These are phyloP conservation scores for Pecten maximus DNA, from an alignment of 2,888 invertebrate genomes.

Conservation along the genomic window DNA sequence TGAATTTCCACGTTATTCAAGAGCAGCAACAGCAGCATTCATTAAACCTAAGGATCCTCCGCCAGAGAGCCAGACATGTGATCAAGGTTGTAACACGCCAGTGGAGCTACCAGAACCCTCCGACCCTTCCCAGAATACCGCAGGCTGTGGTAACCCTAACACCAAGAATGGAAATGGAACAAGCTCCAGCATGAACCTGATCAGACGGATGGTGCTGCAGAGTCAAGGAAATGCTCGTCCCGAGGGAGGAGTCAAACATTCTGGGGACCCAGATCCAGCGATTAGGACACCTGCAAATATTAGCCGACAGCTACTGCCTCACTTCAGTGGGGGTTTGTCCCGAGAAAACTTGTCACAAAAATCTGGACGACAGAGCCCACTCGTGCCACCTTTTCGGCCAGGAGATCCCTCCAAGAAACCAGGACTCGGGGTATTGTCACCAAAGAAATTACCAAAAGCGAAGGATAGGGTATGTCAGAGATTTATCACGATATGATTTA, in stretches of 20 bases:
- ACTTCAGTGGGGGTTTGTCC: conserved; percentile 35
- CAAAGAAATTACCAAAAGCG: not conserved
- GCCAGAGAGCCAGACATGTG: conserved; percentile 41
- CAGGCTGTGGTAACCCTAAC: not conserved
- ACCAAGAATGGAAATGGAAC: not conserved
- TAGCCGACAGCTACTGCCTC: conserved; percentile 47
- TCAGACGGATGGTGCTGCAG: conserved; percentile 7
- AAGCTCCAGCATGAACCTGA: conserved; percentile 34
- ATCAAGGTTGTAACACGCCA: conserved; percentile 40
- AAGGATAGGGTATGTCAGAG: not conserved
- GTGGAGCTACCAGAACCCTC: not conserved
- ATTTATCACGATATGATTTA: not conserved
- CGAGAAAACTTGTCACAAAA: conserved; percentile 17
- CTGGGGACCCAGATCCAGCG: not conserved
- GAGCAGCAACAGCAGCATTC: conserved; percentile 67
- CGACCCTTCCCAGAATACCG: not conserved
- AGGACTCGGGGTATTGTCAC: not conserved
- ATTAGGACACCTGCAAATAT: conserved; percentile 47
- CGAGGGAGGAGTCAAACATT: not conserved
- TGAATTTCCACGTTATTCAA: conserved; percentile 64
- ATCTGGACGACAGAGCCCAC: conserved; percentile 45
- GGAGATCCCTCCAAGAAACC: not conserved
- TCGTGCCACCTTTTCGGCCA: conserved; percentile 16
- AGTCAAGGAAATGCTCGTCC: conserved; percentile 26
- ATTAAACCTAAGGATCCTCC: conserved; percentile 61